phyloP scores from a whole-genome alignment of 2,113 vertebrate species.

The Sorex araneus region DNA sequence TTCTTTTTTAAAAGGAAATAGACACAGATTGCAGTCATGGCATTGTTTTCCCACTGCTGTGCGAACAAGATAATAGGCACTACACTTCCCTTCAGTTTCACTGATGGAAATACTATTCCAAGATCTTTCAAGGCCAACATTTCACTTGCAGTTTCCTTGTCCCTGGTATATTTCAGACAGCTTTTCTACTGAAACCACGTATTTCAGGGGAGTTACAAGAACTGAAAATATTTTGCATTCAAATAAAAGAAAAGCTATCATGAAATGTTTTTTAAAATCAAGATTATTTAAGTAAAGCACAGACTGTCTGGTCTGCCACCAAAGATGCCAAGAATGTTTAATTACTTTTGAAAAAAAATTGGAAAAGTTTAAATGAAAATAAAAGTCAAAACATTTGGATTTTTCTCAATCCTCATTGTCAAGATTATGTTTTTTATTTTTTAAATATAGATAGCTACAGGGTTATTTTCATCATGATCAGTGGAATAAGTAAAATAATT shows the following conservation, averaged over 20 bases:
- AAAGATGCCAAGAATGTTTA: slow-evolving; percentile 61
- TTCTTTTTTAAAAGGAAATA: not conserved
- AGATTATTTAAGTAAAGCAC: slow-evolving; percentile 55
- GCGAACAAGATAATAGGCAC: not conserved
- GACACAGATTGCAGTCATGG: not conserved
- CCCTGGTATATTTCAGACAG: not conserved
- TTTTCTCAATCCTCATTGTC: not conserved
- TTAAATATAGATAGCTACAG: not conserved
- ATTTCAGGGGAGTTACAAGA: not conserved
- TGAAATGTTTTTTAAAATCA: not conserved
- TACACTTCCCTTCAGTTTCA: not conserved
- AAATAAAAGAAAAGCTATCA: slow-evolving; percentile 51
- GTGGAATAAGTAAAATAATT: slow-evolving; percentile 21
- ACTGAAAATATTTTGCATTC: slow-evolving; percentile 59
- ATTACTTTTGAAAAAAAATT: slow-evolving; percentile 71
- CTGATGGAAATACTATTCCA: not conserved
- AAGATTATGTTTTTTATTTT: not conserved
- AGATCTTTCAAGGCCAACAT: not conserved
- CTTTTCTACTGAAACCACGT: slow-evolving; percentile 8
- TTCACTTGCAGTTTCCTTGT: not conserved
- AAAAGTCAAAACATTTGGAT: slow-evolving; percentile 20
- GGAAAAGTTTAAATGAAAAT: slow-evolving; percentile 61
- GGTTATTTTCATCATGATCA: not conserved
- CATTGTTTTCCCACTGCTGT: not conserved
- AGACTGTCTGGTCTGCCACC: slow-evolving; percentile 46